Evolutionary conservation across 2,797 vertebrate species (phyloP), one percentile per base, ranked within the genome.

Genomic region (Falco columbarius): DNA sequence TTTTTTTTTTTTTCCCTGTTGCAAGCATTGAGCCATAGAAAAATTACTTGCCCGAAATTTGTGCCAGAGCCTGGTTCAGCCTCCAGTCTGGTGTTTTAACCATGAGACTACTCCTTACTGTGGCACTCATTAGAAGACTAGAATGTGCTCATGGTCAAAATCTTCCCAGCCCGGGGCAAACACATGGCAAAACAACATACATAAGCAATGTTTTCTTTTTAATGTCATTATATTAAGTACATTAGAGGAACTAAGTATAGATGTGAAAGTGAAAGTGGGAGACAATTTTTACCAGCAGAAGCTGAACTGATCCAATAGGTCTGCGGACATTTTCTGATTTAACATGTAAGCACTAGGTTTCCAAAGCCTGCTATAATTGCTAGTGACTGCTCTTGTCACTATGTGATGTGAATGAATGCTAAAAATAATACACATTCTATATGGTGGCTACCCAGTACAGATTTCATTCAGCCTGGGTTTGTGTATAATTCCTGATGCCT

Each of bases 391-490:
- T 96, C 68, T 94, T 93, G n/a, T 58, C 32, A 36, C 49, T 90
- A 4, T n/a, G 19, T 16, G 8, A 47, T 72, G 58, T 75, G 72
- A 96, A 88, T 70, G 30, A 95, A 88, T 71, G 58, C 68, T 90
- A 91, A 91, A 95, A 92, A 93, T 81, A 96, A 88, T n/a, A 42
- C 46, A 32, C 3, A 7, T 49, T 86, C 49, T 65, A 6, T 59
- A 7, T 42, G 70, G 62, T 91, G 82, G 87, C 62, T 93, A 66
- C 42, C 14, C 40, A 30, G 70, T 32, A 56, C 0, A 1, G 30
- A 62, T 73, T 93, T 93, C 73, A 73, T 81, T 95, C 85, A 95
- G 66, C 44, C 66, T 56, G 55, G 12, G 44, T 86, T 95, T 71
- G 38, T 63, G 59, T 55, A 14, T 76, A 85, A 82, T 71, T 92